These are phyloP conservation scores for Panzeria rudis DNA, from an alignment of 2,888 invertebrate genomes.

Conservation along the genomic window DNA sequence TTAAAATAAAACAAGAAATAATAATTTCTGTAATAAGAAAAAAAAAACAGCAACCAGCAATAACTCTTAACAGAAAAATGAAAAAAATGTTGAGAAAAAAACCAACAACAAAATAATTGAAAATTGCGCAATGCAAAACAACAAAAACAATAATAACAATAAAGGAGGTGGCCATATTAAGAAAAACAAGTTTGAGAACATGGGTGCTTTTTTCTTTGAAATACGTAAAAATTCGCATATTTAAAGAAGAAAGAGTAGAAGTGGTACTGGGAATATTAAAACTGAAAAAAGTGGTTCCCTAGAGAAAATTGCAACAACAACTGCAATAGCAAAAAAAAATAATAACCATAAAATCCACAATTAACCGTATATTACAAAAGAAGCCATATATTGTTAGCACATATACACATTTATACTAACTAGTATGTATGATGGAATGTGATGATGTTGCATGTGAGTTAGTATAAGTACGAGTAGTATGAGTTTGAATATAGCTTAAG, in stretches of 20 bases:
- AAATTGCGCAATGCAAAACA: constrained; percentile 80
- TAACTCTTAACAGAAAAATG: constrained; percentile 58
- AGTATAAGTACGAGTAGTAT: not conserved
- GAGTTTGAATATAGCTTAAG: constrained; percentile 22
- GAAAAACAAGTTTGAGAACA: constrained; percentile 28
- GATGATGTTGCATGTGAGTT: too few relatives aligned
- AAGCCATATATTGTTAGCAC: constrained; percentile 55
- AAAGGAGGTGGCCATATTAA: constrained; percentile 61
- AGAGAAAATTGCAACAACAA: constrained; percentile 32
- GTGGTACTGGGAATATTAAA: constrained; percentile 27
- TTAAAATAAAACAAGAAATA: constrained; percentile 60
- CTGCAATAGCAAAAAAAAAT: not conserved
- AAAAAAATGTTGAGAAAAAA: constrained; percentile 75
- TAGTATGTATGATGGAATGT: not conserved
- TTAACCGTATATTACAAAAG: constrained; percentile 69
- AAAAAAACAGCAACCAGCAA: not conserved
- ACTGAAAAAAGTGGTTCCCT: not conserved
- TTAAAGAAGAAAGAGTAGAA: not conserved
- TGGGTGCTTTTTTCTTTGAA: not conserved
- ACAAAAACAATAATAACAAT: constrained; percentile 52
- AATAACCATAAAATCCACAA: constrained; percentile 66
- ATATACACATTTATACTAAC: not conserved
- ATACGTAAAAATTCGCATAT: not conserved
- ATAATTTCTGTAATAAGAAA: constrained; percentile 52
- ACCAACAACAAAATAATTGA: constrained; percentile 79